phyloP scores from a whole-genome alignment of 2,888 invertebrate genomes.

The Marronus borbonicus region DNA sequence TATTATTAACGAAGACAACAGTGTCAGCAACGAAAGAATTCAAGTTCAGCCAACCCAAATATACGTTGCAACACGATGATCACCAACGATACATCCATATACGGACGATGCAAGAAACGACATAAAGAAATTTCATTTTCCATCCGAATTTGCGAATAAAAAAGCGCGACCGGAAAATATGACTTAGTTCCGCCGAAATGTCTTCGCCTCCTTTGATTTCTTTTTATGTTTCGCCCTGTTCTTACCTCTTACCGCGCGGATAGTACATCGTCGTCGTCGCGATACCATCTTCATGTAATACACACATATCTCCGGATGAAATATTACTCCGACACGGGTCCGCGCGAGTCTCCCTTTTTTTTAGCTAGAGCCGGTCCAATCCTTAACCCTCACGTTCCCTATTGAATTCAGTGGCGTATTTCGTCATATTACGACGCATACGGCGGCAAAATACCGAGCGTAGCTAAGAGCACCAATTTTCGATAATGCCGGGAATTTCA shows the following conservation, averaged over 20 bases:
- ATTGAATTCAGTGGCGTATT: slow-evolving; percentile 34
- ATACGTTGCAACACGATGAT: neutral
- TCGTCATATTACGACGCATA: slow-evolving; percentile 16
- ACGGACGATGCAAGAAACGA: neutral
- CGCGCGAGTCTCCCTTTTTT: neutral
- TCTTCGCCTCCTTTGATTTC: slow-evolving; percentile 27
- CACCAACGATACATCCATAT: neutral
- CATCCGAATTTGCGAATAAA: slow-evolving; percentile 19
- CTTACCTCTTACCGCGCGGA: neutral
- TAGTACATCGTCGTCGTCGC: slow-evolving; percentile 22
- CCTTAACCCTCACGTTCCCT: neutral
- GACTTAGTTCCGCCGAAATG: slow-evolving; percentile 28
- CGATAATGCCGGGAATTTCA: slow-evolving; percentile 33
- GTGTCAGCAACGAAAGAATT: no score
- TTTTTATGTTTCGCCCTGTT: slow-evolving; percentile 20
- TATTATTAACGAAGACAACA: no score
- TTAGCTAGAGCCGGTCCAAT: neutral
- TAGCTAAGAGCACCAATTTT: slow-evolving; percentile 36
- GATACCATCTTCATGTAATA: slow-evolving; percentile 41
- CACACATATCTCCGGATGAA: slow-evolving; percentile 38
- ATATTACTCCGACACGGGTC: slow-evolving; percentile 27
- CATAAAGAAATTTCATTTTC: slow-evolving; percentile 43
- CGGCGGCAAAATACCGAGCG: slow-evolving; percentile 4
- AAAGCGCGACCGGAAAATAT: slow-evolving; percentile 35
- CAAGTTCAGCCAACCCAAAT: neutral